phyloP scores from a whole-genome alignment of 30 jellyfish, hydroid and myxozoan species.

The Mastigias papua region DNA sequence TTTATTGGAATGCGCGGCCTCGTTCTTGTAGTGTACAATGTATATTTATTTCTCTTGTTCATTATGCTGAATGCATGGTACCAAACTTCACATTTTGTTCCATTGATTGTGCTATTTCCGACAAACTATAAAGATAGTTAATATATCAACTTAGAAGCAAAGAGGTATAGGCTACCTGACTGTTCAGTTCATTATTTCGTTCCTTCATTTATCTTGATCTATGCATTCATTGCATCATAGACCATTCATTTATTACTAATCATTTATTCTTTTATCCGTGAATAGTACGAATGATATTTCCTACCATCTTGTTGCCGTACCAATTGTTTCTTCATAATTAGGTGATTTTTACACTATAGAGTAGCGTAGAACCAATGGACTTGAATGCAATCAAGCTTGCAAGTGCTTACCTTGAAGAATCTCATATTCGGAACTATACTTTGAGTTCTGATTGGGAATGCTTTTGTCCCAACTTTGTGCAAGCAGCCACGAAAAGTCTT shows the following conservation, averaged over 20 bases:
- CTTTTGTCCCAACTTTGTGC: conserved; percentile 89
- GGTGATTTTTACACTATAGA: too few species aligned
- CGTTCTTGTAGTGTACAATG: conserved; percentile 86
- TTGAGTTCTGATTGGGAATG: conserved; percentile 81
- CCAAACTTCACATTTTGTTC: conserved; percentile 86
- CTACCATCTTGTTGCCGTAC: too few species aligned
- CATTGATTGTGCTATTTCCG: conserved; percentile 84
- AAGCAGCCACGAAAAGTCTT: conserved; percentile 91
- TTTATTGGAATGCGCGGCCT: conserved; percentile 83
- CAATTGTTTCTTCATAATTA: too few species aligned
- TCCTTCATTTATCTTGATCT: too few species aligned
- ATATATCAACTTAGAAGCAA: background rate
- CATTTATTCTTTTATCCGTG: too few species aligned
- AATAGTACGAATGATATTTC: too few species aligned
- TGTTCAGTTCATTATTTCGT: too few species aligned
- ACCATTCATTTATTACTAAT: too few species aligned
- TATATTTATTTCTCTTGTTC: conserved; percentile 83
- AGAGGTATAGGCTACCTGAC: too few species aligned
- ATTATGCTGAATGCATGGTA: conserved; percentile 80
- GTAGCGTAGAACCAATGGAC: background rate
- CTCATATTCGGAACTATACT: conserved; percentile 81
- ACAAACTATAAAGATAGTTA: conserved; percentile 60
- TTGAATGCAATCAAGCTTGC: background rate
- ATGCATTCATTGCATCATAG: too few species aligned
- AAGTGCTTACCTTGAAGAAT: conserved; percentile 58